Percentiles rank a stretch among this genome's conserved stretches.
Evolutionary conservation across 2,113 vertebrate genomes (phyloP).

Genomic region (Blennius ocellaris): DNA sequence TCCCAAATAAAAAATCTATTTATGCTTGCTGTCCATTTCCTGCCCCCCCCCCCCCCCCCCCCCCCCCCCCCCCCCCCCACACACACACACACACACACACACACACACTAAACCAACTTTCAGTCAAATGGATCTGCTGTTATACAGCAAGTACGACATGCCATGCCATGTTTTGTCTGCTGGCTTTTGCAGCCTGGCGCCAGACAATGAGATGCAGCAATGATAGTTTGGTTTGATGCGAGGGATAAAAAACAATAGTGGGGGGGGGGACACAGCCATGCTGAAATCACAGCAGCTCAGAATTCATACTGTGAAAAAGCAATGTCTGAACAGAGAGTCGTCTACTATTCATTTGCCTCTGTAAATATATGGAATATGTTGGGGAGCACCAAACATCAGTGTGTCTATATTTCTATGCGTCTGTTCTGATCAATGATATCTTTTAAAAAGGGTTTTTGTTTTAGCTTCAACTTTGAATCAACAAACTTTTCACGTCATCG

Average conservation of each 20-base stretch:
- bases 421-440: too few species aligned
- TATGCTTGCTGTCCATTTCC: conserved; percentile 40
- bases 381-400: too few species aligned
- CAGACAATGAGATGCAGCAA: conserved; percentile 24
- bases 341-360: too few species aligned
- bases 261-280: neutral
- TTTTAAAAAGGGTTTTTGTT: too few species aligned
- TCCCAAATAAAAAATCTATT: conserved; percentile 45
- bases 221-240: conserved; percentile 24
- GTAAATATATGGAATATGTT: too few species aligned
- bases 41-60: neutral
- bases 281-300: conserved; percentile 19
- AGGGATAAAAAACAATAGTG: conserved; percentile 2
- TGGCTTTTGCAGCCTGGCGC: conserved; percentile 31
- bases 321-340: conserved; percentile 3
- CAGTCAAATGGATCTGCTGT: conserved; percentile 23
- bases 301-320: conserved; percentile 24
- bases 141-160: conserved; percentile 36
- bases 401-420: too few species aligned
- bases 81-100: too few species aligned
- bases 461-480: too few species aligned
- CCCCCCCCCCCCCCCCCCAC: neutral
- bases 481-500: too few species aligned
- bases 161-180: conserved; percentile 24
- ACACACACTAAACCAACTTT: conserved; percentile 28